A percentile compares a stretch with the other conserved stretches of the same genome.
phyloP scores from a whole-genome alignment of 2,888 invertebrate species.

The Chymomyza amoena region DNA sequence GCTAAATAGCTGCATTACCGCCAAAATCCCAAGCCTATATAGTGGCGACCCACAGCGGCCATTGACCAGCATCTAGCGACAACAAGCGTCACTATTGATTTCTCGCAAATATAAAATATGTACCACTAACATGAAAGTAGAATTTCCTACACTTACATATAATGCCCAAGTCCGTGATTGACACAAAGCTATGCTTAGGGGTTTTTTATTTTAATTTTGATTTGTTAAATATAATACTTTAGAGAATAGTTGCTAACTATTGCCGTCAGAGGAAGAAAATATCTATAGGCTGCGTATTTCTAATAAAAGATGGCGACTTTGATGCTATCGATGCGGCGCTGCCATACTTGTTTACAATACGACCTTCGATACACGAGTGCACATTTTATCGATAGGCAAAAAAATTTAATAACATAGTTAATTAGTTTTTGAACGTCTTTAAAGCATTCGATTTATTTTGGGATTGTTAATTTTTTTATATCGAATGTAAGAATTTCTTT shows the following conservation, averaged over 20 bases:
- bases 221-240: constrained; percentile 30
- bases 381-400: too few relatives aligned
- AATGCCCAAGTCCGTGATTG: background rate
- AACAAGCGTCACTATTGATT: constrained; percentile 52
- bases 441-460: too few relatives aligned
- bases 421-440: too few relatives aligned
- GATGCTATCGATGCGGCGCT: background rate
- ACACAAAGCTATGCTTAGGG: too few relatives aligned
- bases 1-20: background rate
- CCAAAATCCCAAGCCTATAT: constrained; percentile 6
- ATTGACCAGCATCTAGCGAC: constrained; percentile 36
- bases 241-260: constrained; percentile 49
- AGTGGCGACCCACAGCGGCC: constrained; percentile 65
- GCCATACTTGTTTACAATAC: background rate
- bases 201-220: constrained; percentile 7
- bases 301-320: constrained; percentile 73
- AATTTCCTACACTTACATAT: background rate
- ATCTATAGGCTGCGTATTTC: constrained; percentile 47
- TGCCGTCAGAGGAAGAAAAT: constrained; percentile 62
- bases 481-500: too few relatives aligned
- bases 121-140: constrained; percentile 16
- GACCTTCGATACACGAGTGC: background rate
- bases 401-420: too few relatives aligned
- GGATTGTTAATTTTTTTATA: too few relatives aligned
- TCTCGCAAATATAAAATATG: constrained; percentile 26